Evolutionary conservation across 2,797 vertebrate species (phyloP).

Genomic region (Myotis findleyi): DNA sequence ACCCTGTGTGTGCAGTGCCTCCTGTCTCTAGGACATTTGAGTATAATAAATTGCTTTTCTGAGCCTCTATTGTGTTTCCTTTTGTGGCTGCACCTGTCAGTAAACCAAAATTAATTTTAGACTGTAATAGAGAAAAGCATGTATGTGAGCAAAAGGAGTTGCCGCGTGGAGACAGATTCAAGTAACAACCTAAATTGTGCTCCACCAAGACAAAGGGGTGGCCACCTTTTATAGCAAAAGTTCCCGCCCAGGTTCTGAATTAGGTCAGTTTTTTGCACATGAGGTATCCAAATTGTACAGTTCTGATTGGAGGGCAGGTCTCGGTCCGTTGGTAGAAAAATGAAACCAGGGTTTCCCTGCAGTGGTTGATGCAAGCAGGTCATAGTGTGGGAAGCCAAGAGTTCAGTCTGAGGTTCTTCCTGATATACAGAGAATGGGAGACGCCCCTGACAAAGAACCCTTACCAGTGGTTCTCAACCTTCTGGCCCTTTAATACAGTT

Average conservation of each 20-base stretch:
- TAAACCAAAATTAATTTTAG: background rate
- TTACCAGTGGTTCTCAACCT: background rate
- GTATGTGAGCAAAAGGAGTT: background rate
- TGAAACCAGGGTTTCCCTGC: background rate
- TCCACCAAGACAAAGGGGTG: background rate
- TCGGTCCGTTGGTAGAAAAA: background rate
- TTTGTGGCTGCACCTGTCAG: background rate
- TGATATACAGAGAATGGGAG: background rate
- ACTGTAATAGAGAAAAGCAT: background rate
- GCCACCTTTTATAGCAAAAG: background rate
- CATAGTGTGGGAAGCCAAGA: background rate
- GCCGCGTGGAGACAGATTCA: background rate
- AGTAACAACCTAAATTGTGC: background rate
- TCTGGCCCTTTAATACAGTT: no score
- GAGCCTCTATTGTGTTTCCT: background rate
- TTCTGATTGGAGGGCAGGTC: background rate
- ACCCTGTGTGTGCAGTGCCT: background rate
- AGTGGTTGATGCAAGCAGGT: background rate
- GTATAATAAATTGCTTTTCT: background rate
- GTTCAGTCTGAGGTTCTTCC: background rate
- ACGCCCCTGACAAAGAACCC: background rate
- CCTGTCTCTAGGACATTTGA: background rate
- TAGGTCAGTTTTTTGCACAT: background rate
- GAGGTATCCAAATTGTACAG: background rate
- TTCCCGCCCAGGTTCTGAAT: background rate